Evolutionary conservation across 2,888 invertebrate species (phyloP), one percentile per base, ranked within the genome.

Genomic region (Tachina lurida): DNA sequence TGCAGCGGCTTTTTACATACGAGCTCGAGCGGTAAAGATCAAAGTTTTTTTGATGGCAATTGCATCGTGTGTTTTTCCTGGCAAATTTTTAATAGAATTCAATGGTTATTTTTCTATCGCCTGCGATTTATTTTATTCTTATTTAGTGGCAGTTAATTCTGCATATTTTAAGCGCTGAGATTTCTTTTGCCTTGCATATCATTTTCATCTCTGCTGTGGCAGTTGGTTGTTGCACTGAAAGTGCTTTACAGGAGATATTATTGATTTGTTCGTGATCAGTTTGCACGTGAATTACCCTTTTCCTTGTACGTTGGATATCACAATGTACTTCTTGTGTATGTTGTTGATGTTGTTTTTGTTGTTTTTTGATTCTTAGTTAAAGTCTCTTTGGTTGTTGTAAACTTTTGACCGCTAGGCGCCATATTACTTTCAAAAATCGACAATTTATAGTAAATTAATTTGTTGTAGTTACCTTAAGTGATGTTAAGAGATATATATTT

Each of bases 41-140:
- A 86, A 86, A 86, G 79, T 17, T 41, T 49, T 62, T 41, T n/a
- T 10, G 39, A 45, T 13, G 22, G 71, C 73, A 67, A 65, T 67
- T 67, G 65, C 83, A 67, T 84, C 83, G 83, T 84, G 83, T 80
- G 83, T 76, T 89, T 54, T 68, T 60, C 39, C 22, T 71, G 63
- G 45, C 63, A 60, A 84, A 60, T 85, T 90, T 71, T 91, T 91
- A 91, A 91, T 91, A 91, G 92, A 91, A 91, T 91, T 88, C 90
- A 89, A 90, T 89, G 89, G 90, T 91, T 89, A 90, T 91, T 91
- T 90, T 91, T 91, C 91, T 91, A 90, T 90, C 90, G 91, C 89
- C 91, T 88, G 90, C 90, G 91, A 91, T 91, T 91, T 91, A 90
- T 91, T 91, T 89, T 87, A 89, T 87, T 89, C 87, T 88, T 88